A percentile compares a stretch with the other conserved stretches of the same genome.
phyloP scores from a whole-genome alignment of 2,113 vertebrate species.

The Stictonetta naevosa region DNA sequence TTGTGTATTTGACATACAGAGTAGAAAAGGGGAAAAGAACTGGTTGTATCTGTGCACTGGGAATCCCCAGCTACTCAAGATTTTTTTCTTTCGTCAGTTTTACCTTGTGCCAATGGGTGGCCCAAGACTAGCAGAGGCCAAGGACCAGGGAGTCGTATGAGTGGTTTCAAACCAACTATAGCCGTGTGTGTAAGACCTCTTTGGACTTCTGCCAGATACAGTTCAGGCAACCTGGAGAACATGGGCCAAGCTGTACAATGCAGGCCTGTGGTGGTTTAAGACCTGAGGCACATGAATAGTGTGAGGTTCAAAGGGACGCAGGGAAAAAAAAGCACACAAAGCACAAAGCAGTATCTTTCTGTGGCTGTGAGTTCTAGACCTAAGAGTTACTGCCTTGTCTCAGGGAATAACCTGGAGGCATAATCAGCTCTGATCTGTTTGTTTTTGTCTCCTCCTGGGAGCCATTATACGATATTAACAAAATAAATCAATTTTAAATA shows the following conservation, averaged over 20 bases:
- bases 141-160: not conserved
- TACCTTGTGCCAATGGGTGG: not conserved
- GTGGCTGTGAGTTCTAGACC: conserved; percentile 6
- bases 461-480: conserved; percentile 69
- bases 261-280: not conserved
- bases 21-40: not conserved
- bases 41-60: not conserved
- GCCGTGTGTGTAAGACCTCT: not conserved
- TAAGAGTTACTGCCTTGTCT: conserved; percentile 43
- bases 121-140: not conserved
- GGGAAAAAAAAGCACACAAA: not conserved
- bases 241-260: not conserved
- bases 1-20: not conserved
- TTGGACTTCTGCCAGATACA: not conserved
- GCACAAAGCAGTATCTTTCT: conserved; percentile 61
- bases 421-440: conserved; percentile 60
- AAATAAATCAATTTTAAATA: conserved; percentile 78
- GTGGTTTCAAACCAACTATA: not conserved
- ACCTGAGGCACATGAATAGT: not conserved
- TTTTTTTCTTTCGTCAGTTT: not conserved
- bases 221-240: not conserved
- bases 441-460: conserved; percentile 71
- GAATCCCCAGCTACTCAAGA: not conserved
- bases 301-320: not conserved
- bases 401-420: conserved; percentile 52